Conservation (phyloP, 2,113 vertebrate species). For the Mustela lutreola region DNA sequence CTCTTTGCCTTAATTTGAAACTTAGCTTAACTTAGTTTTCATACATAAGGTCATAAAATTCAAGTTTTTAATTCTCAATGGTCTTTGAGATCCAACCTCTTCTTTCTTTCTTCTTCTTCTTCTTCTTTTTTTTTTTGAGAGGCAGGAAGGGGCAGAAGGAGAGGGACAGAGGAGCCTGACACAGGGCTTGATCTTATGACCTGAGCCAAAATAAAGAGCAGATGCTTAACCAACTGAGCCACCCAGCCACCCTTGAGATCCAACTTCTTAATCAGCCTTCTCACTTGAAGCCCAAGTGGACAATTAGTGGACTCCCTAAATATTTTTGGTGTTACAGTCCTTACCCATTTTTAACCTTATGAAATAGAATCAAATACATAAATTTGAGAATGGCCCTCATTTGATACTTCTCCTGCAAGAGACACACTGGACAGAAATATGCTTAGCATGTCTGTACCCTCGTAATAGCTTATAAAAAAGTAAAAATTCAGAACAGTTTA, state of each 20-base stretch:
- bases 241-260: not conserved
- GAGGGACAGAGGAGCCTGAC: not conserved
- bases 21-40: slow-evolving; percentile 49
- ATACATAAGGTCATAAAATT: not conserved
- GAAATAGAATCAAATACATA: not conserved
- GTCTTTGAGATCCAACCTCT: not conserved
- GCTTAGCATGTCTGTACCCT: not conserved
- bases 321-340: not conserved
- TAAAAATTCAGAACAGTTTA: not conserved
- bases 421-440: not conserved
- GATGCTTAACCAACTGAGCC: not conserved
- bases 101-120: too few relatives aligned
- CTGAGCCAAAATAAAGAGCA: not conserved
- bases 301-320: not conserved
- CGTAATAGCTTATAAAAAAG: not conserved
- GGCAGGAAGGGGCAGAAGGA: too few relatives aligned
- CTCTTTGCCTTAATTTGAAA: slow-evolving; percentile 10
- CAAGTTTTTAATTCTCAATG: not conserved
- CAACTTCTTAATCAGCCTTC: not conserved
- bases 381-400: not conserved
- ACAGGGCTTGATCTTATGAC: not conserved
- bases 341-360: slow-evolving; percentile 30
- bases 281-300: not conserved
- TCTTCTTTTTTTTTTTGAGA: not conserved
- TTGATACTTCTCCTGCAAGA: not conserved